Conservation (phyloP, 2,113 vertebrate genomes). For the Muntiacus reevesi region DNA sequence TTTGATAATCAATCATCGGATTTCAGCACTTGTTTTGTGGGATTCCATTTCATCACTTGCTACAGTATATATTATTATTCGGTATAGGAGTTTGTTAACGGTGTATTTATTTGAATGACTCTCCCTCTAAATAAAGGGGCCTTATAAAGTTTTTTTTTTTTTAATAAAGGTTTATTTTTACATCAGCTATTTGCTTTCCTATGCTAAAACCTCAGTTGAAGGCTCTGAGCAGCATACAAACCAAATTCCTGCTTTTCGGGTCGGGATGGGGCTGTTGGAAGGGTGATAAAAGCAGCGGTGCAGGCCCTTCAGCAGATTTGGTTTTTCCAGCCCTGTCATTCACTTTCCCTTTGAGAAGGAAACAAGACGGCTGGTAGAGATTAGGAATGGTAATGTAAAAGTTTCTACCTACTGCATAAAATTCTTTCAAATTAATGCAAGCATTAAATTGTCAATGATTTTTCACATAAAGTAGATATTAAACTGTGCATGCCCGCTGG, state of each 20-base stretch:
- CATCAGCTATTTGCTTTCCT: slow-evolving; percentile 83
- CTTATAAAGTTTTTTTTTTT: slow-evolving; percentile 75
- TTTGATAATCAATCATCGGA: slow-evolving; percentile 81
- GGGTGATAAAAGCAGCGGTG: slow-evolving; percentile 50
- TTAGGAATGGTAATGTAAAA: slow-evolving; percentile 82
- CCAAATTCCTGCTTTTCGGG: slow-evolving; percentile 70
- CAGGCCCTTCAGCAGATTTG: slow-evolving; percentile 52
- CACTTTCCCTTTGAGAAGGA: slow-evolving; percentile 69
- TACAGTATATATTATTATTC: slow-evolving; percentile 83
- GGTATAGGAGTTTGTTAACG: slow-evolving; percentile 80
- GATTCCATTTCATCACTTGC: slow-evolving; percentile 81
- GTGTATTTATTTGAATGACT: slow-evolving; percentile 84
- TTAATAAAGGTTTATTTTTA: slow-evolving; percentile 82
- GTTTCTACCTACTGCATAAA: slow-evolving; percentile 75
- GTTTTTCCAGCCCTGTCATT: slow-evolving; percentile 65
- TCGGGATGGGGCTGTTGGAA: slow-evolving; percentile 61
- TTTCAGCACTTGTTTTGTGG: slow-evolving; percentile 83
- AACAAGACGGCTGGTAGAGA: slow-evolving; percentile 78
- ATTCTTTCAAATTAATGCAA: slow-evolving; percentile 80
- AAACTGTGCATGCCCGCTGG: slow-evolving; percentile 77
- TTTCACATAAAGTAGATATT: slow-evolving; percentile 76
- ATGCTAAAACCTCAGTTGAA: slow-evolving; percentile 77
- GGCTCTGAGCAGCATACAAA: slow-evolving; percentile 72
- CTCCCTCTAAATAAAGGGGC: slow-evolving; percentile 83
- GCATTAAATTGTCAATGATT: slow-evolving; percentile 81